Percentiles rank a stretch among this genome's conserved stretches.
Evolutionary conservation across 2,888 invertebrate genomes (phyloP).

Genomic region (Troilus luridus): DNA sequence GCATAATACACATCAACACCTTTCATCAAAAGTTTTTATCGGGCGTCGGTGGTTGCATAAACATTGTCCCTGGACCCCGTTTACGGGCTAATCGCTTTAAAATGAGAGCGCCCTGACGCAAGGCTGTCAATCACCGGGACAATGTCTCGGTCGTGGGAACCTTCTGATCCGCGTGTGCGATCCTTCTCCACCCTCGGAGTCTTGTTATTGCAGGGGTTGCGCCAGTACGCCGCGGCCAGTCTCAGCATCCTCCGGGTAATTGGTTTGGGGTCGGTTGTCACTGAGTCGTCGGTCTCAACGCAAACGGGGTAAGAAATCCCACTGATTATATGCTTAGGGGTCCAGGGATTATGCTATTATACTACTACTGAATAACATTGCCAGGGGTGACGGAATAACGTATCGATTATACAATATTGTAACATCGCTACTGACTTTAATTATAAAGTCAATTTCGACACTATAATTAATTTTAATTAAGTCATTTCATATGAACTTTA

Average conservation of each 20-base stretch:
- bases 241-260: background rate
- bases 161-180: background rate
- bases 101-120: constrained; percentile 50
- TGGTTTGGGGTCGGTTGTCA: background rate
- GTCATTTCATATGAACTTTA: too few relatives aligned
- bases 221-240: background rate
- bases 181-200: background rate
- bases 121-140: constrained; percentile 29
- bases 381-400: background rate
- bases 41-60: background rate
- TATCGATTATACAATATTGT: too few relatives aligned
- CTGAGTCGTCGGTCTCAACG: background rate
- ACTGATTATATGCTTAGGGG: constrained; percentile 3
- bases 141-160: constrained; percentile 32
- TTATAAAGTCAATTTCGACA: too few relatives aligned
- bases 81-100: constrained; percentile 57
- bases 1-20: constrained; percentile 37
- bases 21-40: constrained; percentile 20
- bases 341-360: background rate
- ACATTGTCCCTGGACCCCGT: background rate
- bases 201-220: background rate
- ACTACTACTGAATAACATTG: background rate
- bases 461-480: too few relatives aligned
- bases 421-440: too few relatives aligned
- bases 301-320: constrained; percentile 6